Percentiles rank a stretch among this genome's conserved stretches.
These are phyloP conservation scores for Aythya baeri DNA, from an alignment of 2,113 vertebrate species.

Conservation along the genomic window DNA sequence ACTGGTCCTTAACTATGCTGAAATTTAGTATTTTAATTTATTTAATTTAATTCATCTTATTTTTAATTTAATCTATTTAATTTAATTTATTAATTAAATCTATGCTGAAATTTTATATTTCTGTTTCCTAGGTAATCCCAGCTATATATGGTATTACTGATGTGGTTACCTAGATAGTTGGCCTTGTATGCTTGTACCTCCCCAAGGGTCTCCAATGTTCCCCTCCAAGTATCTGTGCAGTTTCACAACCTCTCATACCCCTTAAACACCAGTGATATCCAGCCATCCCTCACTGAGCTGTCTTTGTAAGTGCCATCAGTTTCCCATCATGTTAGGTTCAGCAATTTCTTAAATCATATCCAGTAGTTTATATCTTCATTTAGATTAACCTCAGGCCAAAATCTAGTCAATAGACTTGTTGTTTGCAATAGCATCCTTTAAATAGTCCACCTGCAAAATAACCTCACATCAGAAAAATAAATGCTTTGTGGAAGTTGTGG, in stretches of 20 bases:
- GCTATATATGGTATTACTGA: background rate
- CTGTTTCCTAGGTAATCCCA: background rate
- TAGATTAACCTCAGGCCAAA: background rate
- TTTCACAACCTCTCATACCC: background rate
- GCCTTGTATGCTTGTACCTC: background rate
- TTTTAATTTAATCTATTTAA: no score
- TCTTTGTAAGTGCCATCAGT: background rate
- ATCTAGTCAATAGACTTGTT: background rate
- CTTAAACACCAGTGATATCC: background rate
- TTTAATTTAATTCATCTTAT: no score
- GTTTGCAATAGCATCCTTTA: background rate
- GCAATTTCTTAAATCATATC: background rate
- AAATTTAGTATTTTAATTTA: no score
- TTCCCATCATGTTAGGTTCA: background rate
- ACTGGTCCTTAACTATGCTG: no score
- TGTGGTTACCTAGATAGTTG: background rate
- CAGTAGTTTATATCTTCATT: background rate
- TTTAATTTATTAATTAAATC: background rate
- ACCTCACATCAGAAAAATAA: background rate
- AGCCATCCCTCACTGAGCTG: background rate
- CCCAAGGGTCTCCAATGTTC: background rate
- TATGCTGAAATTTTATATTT: background rate
- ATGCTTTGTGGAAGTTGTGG: background rate
- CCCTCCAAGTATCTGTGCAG: background rate
- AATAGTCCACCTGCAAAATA: background rate